phyloP scores from a whole-genome alignment of 2,113 vertebrate genomes.

The Elachura formosa region DNA sequence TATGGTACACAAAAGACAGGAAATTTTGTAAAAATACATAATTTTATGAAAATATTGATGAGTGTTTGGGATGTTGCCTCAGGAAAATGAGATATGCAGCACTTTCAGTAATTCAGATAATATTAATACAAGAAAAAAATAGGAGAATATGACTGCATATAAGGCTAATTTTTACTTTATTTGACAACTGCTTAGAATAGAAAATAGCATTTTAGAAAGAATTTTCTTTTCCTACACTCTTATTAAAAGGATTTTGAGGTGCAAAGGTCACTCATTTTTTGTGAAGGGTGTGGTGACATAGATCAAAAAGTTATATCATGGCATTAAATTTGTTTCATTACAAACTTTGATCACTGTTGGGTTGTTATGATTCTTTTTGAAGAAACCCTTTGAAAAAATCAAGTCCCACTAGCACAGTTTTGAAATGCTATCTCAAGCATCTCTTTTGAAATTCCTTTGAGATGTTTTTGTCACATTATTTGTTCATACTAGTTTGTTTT shows the following conservation, averaged over 20 bases:
- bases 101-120: not conserved
- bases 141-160: not conserved
- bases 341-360: not conserved
- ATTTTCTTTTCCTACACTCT: not conserved
- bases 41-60: not conserved
- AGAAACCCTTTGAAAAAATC: not conserved
- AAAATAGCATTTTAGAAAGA: not conserved
- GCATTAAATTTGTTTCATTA: not conserved
- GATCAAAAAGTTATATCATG: not conserved
- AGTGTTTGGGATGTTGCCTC: not conserved
- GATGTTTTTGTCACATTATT: not conserved
- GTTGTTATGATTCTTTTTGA: not conserved
- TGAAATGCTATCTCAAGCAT: not conserved
- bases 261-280: not conserved
- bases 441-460: constrained; percentile 23
- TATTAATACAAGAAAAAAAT: not conserved
- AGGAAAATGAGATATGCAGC: not conserved
- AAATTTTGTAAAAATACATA: not conserved
- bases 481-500: not conserved
- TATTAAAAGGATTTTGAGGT: not conserved
- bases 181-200: not conserved
- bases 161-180: not conserved
- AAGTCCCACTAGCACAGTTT: not conserved
- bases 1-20: not conserved
- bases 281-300: not conserved